phyloP scores from a whole-genome alignment of 2,797 vertebrate genomes.

The Sebastes glaucus region DNA sequence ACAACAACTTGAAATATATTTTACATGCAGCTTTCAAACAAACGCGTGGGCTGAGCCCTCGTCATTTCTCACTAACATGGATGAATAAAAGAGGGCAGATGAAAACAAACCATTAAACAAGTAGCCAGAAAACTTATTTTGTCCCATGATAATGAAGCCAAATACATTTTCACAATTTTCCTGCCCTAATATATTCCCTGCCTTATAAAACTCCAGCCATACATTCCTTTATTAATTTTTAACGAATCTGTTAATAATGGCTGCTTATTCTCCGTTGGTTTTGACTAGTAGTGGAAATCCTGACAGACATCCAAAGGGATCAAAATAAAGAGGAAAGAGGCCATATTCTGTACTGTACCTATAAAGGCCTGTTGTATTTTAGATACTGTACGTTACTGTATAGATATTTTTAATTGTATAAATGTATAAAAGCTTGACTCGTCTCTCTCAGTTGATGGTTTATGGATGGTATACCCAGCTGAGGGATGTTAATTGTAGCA shows the following conservation, averaged over 20 bases:
- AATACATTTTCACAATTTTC: slow-evolving; percentile 60
- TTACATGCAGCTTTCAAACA: slow-evolving; percentile 55
- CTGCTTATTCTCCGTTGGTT: slow-evolving; percentile 56
- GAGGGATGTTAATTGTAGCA: slow-evolving; percentile 53
- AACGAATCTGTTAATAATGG: slow-evolving; percentile 37
- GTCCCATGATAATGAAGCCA: slow-evolving; percentile 66
- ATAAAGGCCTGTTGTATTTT: slow-evolving; percentile 78
- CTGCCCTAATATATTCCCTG: slow-evolving; percentile 72
- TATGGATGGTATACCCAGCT: slow-evolving; percentile 33
- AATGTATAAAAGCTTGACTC: slow-evolving; percentile 69
- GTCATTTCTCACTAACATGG: slow-evolving; percentile 24
- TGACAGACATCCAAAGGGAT: slow-evolving; percentile 56
- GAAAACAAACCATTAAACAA: slow-evolving; percentile 33
- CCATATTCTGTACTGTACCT: slow-evolving; percentile 76
- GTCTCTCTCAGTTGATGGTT: slow-evolving; percentile 56
- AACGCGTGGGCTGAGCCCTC: slow-evolving; percentile 30
- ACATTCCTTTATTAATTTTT: slow-evolving; percentile 69
- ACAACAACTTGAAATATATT: slow-evolving; percentile 55
- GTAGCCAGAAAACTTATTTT: slow-evolving; percentile 23
- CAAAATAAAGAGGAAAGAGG: slow-evolving; percentile 64
- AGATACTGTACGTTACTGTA: slow-evolving; percentile 77
- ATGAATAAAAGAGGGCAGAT: slow-evolving; percentile 22
- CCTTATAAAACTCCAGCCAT: slow-evolving; percentile 77
- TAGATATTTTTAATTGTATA: slow-evolving; percentile 79
- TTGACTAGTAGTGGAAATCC: slow-evolving; percentile 46